These are phyloP conservation scores for Fregetta grallaria DNA, from an alignment of 2,113 vertebrate genomes.

Conservation along the genomic window DNA sequence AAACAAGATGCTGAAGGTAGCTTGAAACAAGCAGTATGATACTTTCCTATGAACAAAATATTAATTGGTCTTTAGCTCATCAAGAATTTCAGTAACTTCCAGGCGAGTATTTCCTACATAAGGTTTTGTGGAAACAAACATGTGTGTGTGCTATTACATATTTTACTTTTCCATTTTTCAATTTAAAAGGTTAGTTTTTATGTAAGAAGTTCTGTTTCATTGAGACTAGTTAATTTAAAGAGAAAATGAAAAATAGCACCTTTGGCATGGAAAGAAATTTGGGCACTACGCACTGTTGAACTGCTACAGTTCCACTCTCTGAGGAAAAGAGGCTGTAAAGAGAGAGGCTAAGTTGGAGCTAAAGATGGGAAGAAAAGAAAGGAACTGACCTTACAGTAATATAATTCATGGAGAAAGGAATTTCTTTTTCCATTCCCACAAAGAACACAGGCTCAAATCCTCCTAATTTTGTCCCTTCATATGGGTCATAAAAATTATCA, in stretches of 20 bases:
- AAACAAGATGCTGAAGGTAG: background rate
- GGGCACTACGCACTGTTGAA: background rate
- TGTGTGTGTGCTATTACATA: background rate
- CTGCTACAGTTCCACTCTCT: background rate
- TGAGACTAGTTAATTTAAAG: background rate
- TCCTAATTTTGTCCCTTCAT: background rate
- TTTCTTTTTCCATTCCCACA: background rate
- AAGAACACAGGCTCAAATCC: background rate
- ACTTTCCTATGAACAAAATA: background rate
- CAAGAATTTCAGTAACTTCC: background rate
- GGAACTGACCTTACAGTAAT: background rate
- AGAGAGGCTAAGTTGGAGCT: background rate
- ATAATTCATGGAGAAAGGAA: fast-evolving
- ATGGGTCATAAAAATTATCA: background rate
- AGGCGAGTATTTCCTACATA: background rate
- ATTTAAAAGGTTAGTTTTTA: background rate
- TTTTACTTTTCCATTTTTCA: background rate
- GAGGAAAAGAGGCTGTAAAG: background rate
- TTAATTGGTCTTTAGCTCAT: background rate
- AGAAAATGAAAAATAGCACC: background rate
- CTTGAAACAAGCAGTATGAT: background rate
- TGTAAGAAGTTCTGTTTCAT: background rate
- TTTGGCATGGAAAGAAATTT: background rate
- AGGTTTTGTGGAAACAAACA: background rate
- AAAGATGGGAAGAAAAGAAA: background rate